phyloP scores from a whole-genome alignment of 2,888 invertebrate species.

The Eledona agricola region DNA sequence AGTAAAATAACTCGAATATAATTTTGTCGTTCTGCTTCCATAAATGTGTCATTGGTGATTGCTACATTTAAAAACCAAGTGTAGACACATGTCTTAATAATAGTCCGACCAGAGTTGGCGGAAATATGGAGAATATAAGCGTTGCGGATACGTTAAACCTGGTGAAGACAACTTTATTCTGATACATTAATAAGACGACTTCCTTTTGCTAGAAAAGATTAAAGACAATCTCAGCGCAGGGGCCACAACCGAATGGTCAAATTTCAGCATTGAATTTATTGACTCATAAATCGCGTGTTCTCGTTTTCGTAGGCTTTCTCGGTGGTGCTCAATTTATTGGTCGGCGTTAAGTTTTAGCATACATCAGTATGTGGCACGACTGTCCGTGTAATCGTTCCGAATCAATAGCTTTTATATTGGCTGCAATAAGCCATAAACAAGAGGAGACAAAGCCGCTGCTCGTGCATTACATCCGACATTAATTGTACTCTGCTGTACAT shows the following conservation, averaged over 20 bases:
- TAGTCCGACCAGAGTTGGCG: constrained; percentile 4
- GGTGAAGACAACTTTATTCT: constrained; percentile 23
- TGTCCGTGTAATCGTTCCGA: constrained; percentile 57
- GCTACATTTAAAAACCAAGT: constrained; percentile 6
- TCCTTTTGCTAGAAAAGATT: constrained; percentile 8
- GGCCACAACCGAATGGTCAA: constrained; percentile 1
- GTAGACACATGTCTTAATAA: constrained; percentile 12
- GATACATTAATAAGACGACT: constrained; percentile 19
- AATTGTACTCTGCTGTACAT: constrained; percentile 61
- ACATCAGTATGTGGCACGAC: constrained; percentile 37
- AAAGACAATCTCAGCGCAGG: constrained; percentile 1
- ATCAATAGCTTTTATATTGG: constrained; percentile 60
- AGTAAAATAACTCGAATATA: too few species aligned
- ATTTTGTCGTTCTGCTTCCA: too few species aligned
- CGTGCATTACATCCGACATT: constrained; percentile 61
- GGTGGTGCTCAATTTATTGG: constrained; percentile 33
- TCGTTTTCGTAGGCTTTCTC: constrained; percentile 22
- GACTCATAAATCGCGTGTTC: constrained; percentile 15
- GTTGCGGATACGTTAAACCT: constrained; percentile 22
- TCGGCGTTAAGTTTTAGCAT: constrained; percentile 38
- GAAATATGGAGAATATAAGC: constrained; percentile 16
- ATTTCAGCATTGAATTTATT: constrained; percentile 12
- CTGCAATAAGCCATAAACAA: constrained; percentile 61
- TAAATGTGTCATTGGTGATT: too few species aligned
- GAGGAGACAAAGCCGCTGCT: constrained; percentile 59